Evolutionary conservation across 2,888 invertebrate genomes (phyloP).

Genomic region (Ptychoptera albimana): DNA sequence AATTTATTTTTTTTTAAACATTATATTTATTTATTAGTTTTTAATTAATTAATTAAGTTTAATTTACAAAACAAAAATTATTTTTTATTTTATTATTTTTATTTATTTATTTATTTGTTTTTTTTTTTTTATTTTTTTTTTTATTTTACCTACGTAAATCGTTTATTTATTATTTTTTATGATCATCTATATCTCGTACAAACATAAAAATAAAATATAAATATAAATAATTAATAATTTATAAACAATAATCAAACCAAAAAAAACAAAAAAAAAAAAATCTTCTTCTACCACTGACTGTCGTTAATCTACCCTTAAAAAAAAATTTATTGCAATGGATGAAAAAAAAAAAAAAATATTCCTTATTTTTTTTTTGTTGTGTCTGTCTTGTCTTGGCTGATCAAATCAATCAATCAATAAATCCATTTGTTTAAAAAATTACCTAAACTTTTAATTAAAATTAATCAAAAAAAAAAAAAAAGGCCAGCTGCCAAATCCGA

Average conservation of each 20-base stretch:
- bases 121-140: no score
- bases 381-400: no score
- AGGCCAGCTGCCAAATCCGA: constrained; percentile 7
- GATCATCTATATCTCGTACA: not conserved
- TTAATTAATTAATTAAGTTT: no score
- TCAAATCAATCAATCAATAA: not conserved
- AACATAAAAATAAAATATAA: constrained; percentile 5
- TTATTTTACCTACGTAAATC: no score
- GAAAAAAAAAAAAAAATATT: not conserved
- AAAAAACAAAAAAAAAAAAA: not conserved
- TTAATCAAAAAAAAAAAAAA: not conserved
- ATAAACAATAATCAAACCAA: not conserved
- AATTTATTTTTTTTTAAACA: no score
- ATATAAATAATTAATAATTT: constrained; percentile 3
- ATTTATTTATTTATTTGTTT: constrained; percentile 16
- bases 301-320: not conserved
- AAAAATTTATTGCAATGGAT: not conserved
- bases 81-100: constrained; percentile 10
- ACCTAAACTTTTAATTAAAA: constrained; percentile 19
- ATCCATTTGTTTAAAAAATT: constrained; percentile 8
- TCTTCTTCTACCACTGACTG: not conserved
- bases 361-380: not conserved
- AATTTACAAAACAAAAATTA: no score
- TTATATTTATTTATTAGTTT: no score
- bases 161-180: no score